Conservation (phyloP, 2,888 invertebrate species). For the Altica lythri region DNA sequence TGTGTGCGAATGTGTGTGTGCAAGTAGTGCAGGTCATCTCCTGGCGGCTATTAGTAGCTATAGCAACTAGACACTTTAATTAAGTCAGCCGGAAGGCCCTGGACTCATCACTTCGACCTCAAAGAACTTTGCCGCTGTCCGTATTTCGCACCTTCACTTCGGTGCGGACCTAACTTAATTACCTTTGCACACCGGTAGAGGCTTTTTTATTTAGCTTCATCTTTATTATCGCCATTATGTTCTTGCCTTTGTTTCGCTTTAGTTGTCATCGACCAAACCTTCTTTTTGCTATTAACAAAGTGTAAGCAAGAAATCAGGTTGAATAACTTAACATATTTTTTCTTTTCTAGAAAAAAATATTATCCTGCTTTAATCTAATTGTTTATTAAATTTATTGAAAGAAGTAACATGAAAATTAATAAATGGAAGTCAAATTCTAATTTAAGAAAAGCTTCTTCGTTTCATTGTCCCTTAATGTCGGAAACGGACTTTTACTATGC, state of each 20-base stretch:
- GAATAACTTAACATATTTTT: no score
- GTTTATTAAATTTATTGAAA: no score
- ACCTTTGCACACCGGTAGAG: conserved; percentile 28
- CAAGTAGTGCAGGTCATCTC: conserved; percentile 42
- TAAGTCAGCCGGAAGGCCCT: conserved; percentile 44
- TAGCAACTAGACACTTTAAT: conserved; percentile 51
- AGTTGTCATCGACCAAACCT: not conserved
- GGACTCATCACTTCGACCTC: conserved; percentile 44
- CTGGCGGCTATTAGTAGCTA: conserved; percentile 51
- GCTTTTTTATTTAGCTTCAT: conserved; percentile 35
- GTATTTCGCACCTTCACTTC: conserved; percentile 43
- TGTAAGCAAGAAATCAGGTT: no score
- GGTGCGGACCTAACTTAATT: conserved; percentile 41
- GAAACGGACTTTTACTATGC: conserved; percentile 4
- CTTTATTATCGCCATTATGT: conserved; percentile 48
- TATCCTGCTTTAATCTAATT: no score
- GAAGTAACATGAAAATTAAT: no score
- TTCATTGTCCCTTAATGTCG: conserved; percentile 14
- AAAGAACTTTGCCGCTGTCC: conserved; percentile 20
- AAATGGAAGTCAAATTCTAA: no score
- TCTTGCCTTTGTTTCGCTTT: conserved; percentile 37
- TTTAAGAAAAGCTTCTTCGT: no score
- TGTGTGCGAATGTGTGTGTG: conserved; percentile 33
- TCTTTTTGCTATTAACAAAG: no score
- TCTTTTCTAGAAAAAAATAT: no score